Evolutionary conservation across 2,797 vertebrate species (phyloP), one percentile per base, ranked within the genome.

Genomic region (Melanotaenia boesemani): DNA sequence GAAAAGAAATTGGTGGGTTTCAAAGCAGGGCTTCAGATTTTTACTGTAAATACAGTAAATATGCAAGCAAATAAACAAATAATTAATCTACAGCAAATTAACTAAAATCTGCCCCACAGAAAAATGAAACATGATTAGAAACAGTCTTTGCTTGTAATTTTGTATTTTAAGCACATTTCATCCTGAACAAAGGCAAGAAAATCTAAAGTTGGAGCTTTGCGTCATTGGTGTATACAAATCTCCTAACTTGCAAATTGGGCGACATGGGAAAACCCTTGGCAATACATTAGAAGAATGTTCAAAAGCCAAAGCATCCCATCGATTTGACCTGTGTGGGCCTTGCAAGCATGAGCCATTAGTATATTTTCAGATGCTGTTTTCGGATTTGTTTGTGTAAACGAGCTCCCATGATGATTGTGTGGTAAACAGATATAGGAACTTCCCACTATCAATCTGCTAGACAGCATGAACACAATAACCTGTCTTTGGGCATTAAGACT

Each of bases 311-410:
- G 90, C 84, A 86, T 78, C 86, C 78, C 90, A 93, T 93, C 82
- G 93, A 93, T 94, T 90, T 94, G 93, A 94, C 93, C 94, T 92
- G 89, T 90, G 92, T 94, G 91, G 93, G 92, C 90, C 90, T 88
- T 13, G 60, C 89, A 86, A 93, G 91, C 80, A 75, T 77, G 82
- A 93, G 91, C 89, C 89, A 94, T 94, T 93, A 91, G 87, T 82
- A 79, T 79, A 85, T 87, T 81, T 82, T 93, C 88, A 90, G 83
- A 91, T 89, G 82, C 89, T 86, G 80, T 62, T 84, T 88, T 80
- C 77, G 77, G 77, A 87, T 93, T 86, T 91, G 80, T 87, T 92
- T 91, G 86, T 85, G 85, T 85, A 93, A 94, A 94, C 84, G 70
- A 93, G 87, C 70, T 93, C 93, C 92, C 92, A 73, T 6, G 91